These are phyloP conservation scores for Perithous albicinctus DNA, from an alignment of 2,888 invertebrate species.

Conservation along the genomic window DNA sequence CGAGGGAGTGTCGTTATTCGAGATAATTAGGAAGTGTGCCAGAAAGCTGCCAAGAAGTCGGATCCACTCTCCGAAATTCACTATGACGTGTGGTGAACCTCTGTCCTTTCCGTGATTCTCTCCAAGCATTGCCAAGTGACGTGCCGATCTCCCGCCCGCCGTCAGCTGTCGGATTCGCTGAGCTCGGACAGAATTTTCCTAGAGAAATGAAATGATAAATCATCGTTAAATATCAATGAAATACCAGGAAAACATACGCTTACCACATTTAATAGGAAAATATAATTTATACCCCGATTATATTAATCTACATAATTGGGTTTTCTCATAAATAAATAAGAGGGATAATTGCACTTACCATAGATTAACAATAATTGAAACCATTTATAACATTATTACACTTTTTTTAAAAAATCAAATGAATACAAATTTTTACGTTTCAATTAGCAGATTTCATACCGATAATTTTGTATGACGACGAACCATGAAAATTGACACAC, in stretches of 20 bases:
- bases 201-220: conserved; percentile 12
- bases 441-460: background rate
- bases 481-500: background rate
- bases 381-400: no score
- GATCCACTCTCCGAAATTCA: conserved; percentile 11
- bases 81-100: conserved; percentile 6
- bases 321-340: no score
- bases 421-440: no score
- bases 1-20: conserved; percentile 42
- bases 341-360: no score
- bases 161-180: background rate
- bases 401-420: no score
- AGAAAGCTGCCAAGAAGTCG: conserved; percentile 26
- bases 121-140: conserved; percentile 1
- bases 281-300: no score
- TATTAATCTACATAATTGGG: no score
- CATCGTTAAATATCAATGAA: conserved; percentile 13
- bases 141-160: background rate
- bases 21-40: conserved; percentile 57
- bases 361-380: no score
- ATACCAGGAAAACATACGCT: background rate
- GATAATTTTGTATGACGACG: background rate
- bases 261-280: background rate
- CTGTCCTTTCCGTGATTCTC: conserved; percentile 9
- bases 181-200: conserved; percentile 4